These are phyloP conservation scores for Drosophila ironensis DNA, from an alignment of 1,140 invertebrate genomes.

Conservation along the genomic window DNA sequence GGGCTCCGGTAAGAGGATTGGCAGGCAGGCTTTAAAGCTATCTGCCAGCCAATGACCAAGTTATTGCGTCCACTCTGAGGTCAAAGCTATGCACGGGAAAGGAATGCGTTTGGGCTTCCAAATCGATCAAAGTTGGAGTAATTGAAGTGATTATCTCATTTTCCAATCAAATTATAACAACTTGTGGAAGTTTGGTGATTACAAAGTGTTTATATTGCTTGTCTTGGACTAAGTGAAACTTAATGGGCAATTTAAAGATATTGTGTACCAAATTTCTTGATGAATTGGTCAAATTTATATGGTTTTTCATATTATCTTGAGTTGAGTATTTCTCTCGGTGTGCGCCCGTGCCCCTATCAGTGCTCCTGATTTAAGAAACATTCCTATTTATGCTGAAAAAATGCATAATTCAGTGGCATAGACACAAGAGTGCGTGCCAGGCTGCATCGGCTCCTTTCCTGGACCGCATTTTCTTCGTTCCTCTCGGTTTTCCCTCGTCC, in stretches of 20 bases:
- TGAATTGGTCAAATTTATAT: too few relatives aligned
- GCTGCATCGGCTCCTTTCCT: not conserved
- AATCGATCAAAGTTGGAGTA: too few relatives aligned
- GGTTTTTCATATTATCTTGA: too few relatives aligned
- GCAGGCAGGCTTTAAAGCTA: slow-evolving; percentile 47
- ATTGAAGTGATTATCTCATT: too few relatives aligned
- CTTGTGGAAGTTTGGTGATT: too few relatives aligned
- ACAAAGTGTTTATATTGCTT: too few relatives aligned
- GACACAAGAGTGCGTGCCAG: slow-evolving; percentile 26
- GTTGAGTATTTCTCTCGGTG: too few relatives aligned
- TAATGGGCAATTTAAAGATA: too few relatives aligned
- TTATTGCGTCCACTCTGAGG: slow-evolving; percentile 5
- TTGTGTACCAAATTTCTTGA: too few relatives aligned
- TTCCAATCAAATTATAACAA: too few relatives aligned
- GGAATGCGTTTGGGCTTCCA: too few relatives aligned
- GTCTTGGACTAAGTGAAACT: too few relatives aligned
- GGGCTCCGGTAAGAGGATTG: slow-evolving; percentile 52
- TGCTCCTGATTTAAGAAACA: slow-evolving; percentile 38
- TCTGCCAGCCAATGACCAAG: slow-evolving; percentile 20
- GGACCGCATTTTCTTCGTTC: not conserved
- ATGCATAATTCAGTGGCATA: slow-evolving; percentile 60
- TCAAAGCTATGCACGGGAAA: not conserved
- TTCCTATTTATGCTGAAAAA: slow-evolving; percentile 47
- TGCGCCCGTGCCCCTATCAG: slow-evolving; percentile 24
- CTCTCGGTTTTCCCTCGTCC: not conserved